A percentile compares a stretch with the other conserved stretches of the same genome.
Conservation (phyloP, 64 coral and sea anemone species). For the Actinia tenebrosa region DNA sequence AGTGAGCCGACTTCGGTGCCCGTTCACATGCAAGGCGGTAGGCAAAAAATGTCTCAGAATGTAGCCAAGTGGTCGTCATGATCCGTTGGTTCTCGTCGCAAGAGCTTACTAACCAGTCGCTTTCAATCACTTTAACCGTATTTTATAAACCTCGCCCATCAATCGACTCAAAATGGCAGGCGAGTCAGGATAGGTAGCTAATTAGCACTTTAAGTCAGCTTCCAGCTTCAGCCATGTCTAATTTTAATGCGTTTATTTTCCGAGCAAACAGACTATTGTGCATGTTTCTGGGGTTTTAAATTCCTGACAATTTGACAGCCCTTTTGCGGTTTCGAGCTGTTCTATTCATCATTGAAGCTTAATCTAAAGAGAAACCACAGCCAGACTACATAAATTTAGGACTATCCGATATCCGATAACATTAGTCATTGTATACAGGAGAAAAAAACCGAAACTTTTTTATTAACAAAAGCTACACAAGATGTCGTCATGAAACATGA, state of each 20-base stretch:
- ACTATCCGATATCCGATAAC: neutral
- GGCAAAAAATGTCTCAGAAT: neutral
- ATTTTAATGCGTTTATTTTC: neutral
- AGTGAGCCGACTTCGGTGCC: neutral
- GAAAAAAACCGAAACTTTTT: neutral
- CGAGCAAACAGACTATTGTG: conserved; percentile 3
- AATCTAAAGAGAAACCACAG: neutral
- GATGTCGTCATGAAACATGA: neutral
- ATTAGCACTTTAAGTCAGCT: neutral
- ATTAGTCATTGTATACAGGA: neutral
- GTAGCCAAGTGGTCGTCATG: neutral
- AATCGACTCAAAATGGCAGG: neutral
- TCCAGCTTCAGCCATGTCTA: neutral
- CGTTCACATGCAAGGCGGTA: neutral
- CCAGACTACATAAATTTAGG: neutral
- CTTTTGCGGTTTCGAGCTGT: neutral
- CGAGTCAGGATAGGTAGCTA: neutral
- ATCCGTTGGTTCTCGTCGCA: neutral
- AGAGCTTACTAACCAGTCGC: neutral
- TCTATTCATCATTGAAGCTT: neutral
- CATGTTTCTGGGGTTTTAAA: neutral
- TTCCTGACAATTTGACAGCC: neutral
- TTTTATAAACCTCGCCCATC: neutral
- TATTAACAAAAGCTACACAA: neutral
- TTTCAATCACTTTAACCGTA: neutral